Evolutionary conservation across 1,140 invertebrate species (phyloP).

Genomic region (Sitobion miscanthi): DNA sequence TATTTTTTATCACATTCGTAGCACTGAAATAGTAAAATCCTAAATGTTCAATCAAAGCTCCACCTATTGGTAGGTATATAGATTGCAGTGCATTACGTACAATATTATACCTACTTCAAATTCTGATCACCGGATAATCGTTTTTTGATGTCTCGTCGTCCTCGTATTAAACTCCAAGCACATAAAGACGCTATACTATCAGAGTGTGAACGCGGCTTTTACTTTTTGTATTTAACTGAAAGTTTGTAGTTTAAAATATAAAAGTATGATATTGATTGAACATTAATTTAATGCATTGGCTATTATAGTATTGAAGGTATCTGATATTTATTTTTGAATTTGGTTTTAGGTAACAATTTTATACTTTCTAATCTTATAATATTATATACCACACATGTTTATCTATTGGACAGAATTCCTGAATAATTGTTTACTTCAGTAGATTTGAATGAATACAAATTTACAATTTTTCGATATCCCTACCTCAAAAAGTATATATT

Average conservation of each 20-base stretch:
- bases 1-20: not conserved
- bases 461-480: not conserved
- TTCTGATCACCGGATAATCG: too few species aligned
- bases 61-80: not conserved
- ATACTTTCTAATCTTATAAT: too few species aligned
- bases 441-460: not conserved
- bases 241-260: not conserved
- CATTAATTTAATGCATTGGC: not conserved
- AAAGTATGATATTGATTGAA: not conserved
- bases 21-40: not conserved
- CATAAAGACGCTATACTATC: not conserved
- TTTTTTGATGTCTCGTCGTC: not conserved
- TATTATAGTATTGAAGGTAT: not conserved
- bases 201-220: not conserved
- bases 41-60: not conserved
- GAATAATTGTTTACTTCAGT: not conserved
- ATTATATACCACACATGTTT: not conserved
- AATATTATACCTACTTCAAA: too few species aligned
- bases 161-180: not conserved
- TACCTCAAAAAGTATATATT: not conserved
- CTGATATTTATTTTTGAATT: not conserved
- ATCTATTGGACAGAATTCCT: not conserved
- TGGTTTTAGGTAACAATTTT: not conserved
- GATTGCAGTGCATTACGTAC: not conserved
- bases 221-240: not conserved